phyloP scores from a whole-genome alignment of 2,888 invertebrate species.

The Atethmia centrago region DNA sequence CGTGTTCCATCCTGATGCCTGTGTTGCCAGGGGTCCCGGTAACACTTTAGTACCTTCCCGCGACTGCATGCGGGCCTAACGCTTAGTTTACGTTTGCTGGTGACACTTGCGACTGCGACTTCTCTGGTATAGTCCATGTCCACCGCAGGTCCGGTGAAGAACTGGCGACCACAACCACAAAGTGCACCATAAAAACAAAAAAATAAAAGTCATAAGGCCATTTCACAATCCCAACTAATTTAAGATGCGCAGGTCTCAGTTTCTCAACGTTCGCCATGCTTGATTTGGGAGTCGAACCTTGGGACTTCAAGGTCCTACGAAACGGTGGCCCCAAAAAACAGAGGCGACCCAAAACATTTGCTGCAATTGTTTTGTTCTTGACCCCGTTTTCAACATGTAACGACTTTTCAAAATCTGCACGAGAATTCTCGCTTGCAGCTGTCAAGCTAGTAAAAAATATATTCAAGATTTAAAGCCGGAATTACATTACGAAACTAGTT shows the following conservation, averaged over 20 bases:
- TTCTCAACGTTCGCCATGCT: conserved; percentile 28
- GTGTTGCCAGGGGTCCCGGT: too few relatives aligned
- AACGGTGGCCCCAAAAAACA: conserved; percentile 20
- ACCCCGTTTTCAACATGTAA: conserved; percentile 29
- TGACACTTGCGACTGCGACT: not conserved
- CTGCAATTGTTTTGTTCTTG: conserved; percentile 41
- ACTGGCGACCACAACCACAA: not conserved
- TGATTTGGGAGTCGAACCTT: conserved; percentile 42
- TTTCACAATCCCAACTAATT: conserved; percentile 7
- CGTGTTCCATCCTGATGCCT: too few relatives aligned
- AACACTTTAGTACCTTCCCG: too few relatives aligned
- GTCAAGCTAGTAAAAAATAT: not conserved
- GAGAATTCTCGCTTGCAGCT: not conserved
- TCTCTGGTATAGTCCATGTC: not conserved
- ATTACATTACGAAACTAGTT: too few relatives aligned
- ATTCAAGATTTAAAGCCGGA: not conserved
- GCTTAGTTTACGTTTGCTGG: not conserved
- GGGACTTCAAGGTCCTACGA: conserved; percentile 36
- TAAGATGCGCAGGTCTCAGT: conserved; percentile 10
- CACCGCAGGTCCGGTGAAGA: not conserved
- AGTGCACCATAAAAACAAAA: not conserved
- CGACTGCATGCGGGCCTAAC: too few relatives aligned
- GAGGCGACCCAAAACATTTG: conserved; percentile 27
- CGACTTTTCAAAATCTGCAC: conserved; percentile 34
- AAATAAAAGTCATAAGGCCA: not conserved